Base-by-base conservation (phyloP, 2,888 invertebrate species). In the Trichopoda pennipes region DNA sequence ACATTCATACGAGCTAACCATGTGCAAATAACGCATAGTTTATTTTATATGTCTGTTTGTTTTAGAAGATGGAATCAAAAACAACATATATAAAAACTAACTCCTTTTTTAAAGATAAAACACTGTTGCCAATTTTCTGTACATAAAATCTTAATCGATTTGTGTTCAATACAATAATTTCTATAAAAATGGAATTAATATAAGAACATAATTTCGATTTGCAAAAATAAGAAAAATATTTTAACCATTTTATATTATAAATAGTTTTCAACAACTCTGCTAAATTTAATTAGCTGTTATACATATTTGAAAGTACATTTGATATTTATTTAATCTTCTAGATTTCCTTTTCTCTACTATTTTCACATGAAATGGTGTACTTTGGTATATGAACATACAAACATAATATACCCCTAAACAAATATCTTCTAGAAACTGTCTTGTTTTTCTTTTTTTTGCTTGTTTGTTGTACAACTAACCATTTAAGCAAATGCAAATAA, bases 401-500 rank as follows among this genome's bases (percentile, higher is more conserved):
- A 4, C 14, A 14, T 44, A 16, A 49, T 49, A 49, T 16, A 44
- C 38, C 38, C 44, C 7, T 10, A 17, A 2, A 55, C 42, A 14
- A 53, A 21, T 58, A 23, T 42, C 8, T 64, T 80, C 28, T 70
- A 64, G 69, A 49, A 75, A 77, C 61, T 77, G 61, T 53, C 61
- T 61, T 63, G 38, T 56, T 23, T 55, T 19, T 69, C 49, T 35
- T 35, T 38, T 32, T 32, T 3, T 32, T 58, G 38, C 32, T n/a
- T n/a, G 3, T 28, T 28, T 78, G 38, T 28, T 77, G 23, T 63
- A 58, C 49, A 55, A 63, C 74, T 53, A 66, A 56, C 64, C 78
- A 70, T 80, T 68, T 72, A 77, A 81, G 74, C 60, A 58, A 82
- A 84, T 82, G 83, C 79, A 85, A 86, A 85, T 85, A 85, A 85